phyloP scores from a whole-genome alignment of 92 coral and sea anemone genomes.

The Galaxea fascicularis region DNA sequence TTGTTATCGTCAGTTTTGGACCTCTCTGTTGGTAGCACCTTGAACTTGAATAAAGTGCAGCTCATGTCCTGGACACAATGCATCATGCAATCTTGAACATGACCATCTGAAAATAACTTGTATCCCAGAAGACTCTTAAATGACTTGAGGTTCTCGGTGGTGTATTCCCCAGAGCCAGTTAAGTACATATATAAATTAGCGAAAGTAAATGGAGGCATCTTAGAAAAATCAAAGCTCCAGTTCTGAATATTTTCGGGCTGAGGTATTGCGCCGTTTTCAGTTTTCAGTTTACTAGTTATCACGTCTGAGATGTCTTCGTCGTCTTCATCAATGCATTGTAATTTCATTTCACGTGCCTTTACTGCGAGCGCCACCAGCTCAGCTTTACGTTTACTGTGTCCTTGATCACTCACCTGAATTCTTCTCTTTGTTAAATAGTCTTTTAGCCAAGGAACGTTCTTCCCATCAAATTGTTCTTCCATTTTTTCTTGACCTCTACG shows the following conservation, averaged over 20 bases:
- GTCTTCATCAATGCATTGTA: slow-evolving; percentile 30
- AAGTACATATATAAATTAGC: slow-evolving; percentile 37
- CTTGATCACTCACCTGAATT: slow-evolving; percentile 38
- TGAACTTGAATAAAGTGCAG: background rate
- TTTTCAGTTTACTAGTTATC: background rate
- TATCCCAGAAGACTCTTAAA: slow-evolving; percentile 35
- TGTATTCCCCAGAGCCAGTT: slow-evolving; percentile 44
- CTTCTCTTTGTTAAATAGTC: slow-evolving; percentile 44
- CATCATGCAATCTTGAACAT: slow-evolving; percentile 27
- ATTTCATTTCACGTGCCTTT: slow-evolving; percentile 30
- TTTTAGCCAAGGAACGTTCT: slow-evolving; percentile 28
- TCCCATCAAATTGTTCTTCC: slow-evolving; percentile 21
- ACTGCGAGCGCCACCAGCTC: slow-evolving; percentile 33
- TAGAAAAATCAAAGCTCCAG: slow-evolving; percentile 30
- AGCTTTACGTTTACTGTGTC: slow-evolving; percentile 38
- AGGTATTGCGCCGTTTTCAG: slow-evolving; percentile 24
- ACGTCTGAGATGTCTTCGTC: slow-evolving; percentile 3
- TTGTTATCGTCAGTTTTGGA: background rate
- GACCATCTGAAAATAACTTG: slow-evolving; percentile 41
- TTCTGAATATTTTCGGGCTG: slow-evolving; percentile 20
- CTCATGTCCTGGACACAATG: background rate
- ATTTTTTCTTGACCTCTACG: no score
- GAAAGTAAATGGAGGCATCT: slow-evolving; percentile 33
- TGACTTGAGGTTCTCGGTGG: slow-evolving; percentile 39
- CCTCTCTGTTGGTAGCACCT: slow-evolving; percentile 11